Conservation (phyloP, 2,888 invertebrate species). For the Tiliacea aurago region DNA sequence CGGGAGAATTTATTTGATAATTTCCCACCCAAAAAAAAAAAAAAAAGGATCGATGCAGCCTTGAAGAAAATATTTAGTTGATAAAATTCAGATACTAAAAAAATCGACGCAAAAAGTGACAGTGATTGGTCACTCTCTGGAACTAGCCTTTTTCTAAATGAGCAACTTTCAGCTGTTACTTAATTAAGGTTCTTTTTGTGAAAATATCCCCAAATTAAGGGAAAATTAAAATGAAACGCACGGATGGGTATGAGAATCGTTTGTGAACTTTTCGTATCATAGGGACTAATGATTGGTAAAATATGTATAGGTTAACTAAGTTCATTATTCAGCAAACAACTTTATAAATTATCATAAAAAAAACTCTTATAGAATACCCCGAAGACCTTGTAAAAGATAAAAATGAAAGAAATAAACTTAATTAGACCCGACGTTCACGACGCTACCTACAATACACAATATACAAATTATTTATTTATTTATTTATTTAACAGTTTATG, state of each 20-base stretch:
- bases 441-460: neutral
- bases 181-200: constrained; percentile 16
- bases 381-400: neutral
- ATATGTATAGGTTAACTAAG: neutral
- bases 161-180: constrained; percentile 4
- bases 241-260: neutral
- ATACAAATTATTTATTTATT: no score
- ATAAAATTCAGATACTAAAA: constrained; percentile 21
- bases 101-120: constrained; percentile 32
- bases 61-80: constrained; percentile 11
- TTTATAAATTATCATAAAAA: neutral
- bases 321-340: neutral
- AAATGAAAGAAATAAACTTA: neutral
- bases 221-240: neutral
- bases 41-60: no score
- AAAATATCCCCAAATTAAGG: neutral
- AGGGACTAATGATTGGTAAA: neutral
- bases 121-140: constrained; percentile 33
- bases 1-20: no score
- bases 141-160: neutral
- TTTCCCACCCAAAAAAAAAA: no score
- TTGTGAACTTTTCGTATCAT: neutral
- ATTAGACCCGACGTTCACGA: neutral
- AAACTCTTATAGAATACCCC: neutral
- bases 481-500: no score